Evolutionary conservation across 2,797 vertebrate genomes (phyloP), one percentile per base, ranked within the genome.

Genomic region (Arnoldichthys spilopterus): DNA sequence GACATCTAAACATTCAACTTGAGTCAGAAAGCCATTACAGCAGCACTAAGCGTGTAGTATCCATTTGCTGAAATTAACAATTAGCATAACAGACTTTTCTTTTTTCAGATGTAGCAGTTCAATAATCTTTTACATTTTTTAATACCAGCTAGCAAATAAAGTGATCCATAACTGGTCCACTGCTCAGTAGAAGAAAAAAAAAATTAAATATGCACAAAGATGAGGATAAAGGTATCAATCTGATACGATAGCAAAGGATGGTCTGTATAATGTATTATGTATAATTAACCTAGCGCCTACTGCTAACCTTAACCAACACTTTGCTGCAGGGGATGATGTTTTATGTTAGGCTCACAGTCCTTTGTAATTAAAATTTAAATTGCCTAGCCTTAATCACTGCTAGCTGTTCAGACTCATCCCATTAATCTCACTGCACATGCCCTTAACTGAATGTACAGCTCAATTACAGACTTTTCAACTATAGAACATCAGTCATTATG

Each of bases 1-100:
- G 85, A 91, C 84, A 81, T 81, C 34, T 78, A 85, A 84, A 92
- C 85, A 85, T 85, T 83, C 76, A 37, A 80, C 76, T 63, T 16
- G 66, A 79, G 71, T 64, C 24, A 45, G 82, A 84, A 84, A 84
- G 58, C 72, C 58, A 76, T 73, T 58, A 82, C 76, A 79, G 58
- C 67, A 80, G 64, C 24, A 82, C 58, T 67, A 66, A 79, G 63
- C 51, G 80, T 79, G 40, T 18, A 76, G 56, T 76, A 51, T 72
- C 32, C 77, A 68, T 40, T 76, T 53, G 58, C 11, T 47, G 69
- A 63, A 77, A 79, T 49, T 68, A 45, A 67, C 69, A 69, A 85
- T 82, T 76, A 84, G 81, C 76, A 86, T 84, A 82, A 73, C 59
- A 85, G 70, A 71, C 81, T 70, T 47, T 40, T 75, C 3, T 47